These are phyloP conservation scores for Tetrax tetrax DNA, from an alignment of 2,113 vertebrate species.

Conservation along the genomic window DNA sequence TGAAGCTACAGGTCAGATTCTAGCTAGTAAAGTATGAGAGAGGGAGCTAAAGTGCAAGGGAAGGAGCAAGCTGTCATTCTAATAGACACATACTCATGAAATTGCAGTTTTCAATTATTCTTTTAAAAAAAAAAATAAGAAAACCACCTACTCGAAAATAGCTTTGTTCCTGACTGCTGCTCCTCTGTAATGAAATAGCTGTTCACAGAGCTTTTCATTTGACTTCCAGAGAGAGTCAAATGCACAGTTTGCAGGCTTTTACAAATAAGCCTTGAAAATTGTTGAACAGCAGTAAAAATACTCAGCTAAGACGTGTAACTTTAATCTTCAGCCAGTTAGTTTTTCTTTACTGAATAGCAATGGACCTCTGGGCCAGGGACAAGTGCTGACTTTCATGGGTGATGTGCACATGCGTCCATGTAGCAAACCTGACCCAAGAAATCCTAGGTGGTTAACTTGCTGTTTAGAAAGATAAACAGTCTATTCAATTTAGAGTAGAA, in stretches of 20 bases:
- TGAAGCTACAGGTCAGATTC: not conserved
- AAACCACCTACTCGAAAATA: not conserved
- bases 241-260: not conserved
- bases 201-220: not conserved
- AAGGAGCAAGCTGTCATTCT: not conserved
- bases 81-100: not conserved
- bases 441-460: slow-evolving; percentile 44
- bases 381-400: not conserved
- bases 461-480: slow-evolving; percentile 68
- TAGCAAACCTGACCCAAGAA: not conserved
- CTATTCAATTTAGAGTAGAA: slow-evolving; percentile 54
- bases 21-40: not conserved
- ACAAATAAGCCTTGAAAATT: not conserved
- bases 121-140: not conserved
- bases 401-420: not conserved
- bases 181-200: not conserved
- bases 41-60: not conserved
- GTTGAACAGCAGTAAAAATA: not conserved
- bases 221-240: not conserved
- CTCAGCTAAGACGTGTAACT: not conserved
- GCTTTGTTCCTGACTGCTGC: not conserved
- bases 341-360: not conserved
- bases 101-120: not conserved
- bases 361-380: not conserved
- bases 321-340: not conserved